Conservation (phyloP, 2,888 invertebrate species). For the Mongoloraphidia duomilia region DNA sequence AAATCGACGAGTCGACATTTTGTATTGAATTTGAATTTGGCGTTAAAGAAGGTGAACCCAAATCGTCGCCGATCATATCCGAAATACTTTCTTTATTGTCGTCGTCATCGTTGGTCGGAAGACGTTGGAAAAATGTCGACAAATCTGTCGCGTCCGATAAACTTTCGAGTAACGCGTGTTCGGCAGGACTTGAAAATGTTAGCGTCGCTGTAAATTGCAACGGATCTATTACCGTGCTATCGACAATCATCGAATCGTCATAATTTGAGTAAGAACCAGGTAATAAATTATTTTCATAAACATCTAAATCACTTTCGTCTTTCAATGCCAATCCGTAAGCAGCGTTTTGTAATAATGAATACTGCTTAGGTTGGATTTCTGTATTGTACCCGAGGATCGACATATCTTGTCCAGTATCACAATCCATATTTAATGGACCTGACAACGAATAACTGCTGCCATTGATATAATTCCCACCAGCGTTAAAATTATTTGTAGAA, state of each 20-base stretch:
- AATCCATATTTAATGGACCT: slow-evolving; percentile 58
- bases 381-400: slow-evolving; percentile 25
- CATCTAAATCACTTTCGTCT: slow-evolving; percentile 61
- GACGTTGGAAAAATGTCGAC: slow-evolving; percentile 56
- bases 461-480: slow-evolving; percentile 44
- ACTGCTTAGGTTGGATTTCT: slow-evolving; percentile 45
- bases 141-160: slow-evolving; percentile 69
- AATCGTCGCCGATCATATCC: slow-evolving; percentile 44
- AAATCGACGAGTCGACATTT: slow-evolving; percentile 43
- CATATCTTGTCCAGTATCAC: slow-evolving; percentile 54
- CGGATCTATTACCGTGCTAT: slow-evolving; percentile 64
- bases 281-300: slow-evolving; percentile 49
- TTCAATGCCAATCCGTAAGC: slow-evolving; percentile 67
- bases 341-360: slow-evolving; percentile 66
- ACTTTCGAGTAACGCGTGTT: slow-evolving; percentile 61
- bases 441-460: slow-evolving; percentile 54
- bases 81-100: slow-evolving; percentile 43
- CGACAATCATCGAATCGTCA: slow-evolving; percentile 73
- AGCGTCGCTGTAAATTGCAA: slow-evolving; percentile 69
- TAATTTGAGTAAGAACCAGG: slow-evolving; percentile 45
- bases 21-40: slow-evolving; percentile 43
- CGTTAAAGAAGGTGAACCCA: slow-evolving; percentile 59
- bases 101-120: slow-evolving; percentile 42
- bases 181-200: slow-evolving; percentile 64
- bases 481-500: slow-evolving; percentile 49